Evolutionary conservation across 1,140 invertebrate genomes (phyloP), one percentile per base, ranked within the genome.

Genomic region (Prorops nasuta): DNA sequence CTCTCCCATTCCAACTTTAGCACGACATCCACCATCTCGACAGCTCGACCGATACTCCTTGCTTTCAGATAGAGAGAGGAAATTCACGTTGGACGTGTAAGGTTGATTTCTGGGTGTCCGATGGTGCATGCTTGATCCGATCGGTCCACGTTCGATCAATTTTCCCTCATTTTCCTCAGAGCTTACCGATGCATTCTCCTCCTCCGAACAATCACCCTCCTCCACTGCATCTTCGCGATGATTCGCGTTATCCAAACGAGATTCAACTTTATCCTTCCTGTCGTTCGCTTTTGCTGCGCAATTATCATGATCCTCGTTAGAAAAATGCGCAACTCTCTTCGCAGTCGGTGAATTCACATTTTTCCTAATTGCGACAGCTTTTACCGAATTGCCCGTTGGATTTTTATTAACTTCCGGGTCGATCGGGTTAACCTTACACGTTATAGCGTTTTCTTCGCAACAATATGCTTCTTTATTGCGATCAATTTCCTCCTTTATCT

Each of bases 61-160:
- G 2, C 10, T 9, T 14, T 43, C 43, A 8, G 47, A 44, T 10
- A 4, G 19, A 16, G 48, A 31, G 2, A 48, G 14, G 44, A 48
- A 45, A 41, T 49, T 37, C 3, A 17, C n/a, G 1, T 48, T 32
- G n/a, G 39, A 46, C 24, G 24, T 28, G 24, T 28, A 69, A 15
- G 63, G 60, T 44, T 44, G 41, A 44, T 44, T 28, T 28, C 24
- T 28, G 24, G 24, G 24, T 28, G 4, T 28, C 24, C 24, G 24
- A 28, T 22, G 7, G 20, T 38, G 48, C n/a, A 35, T 18, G 3
- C 60, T 52, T 0, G 60, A 42, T 21, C 54, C 61, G 4, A 64
- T 54, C n/a, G 64, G 63, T n/a, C 63, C 64, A 4, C 62, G 57
- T 40, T 60, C 56, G 8, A 55, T 54, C 1, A 66, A 43, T 35